phyloP scores from a whole-genome alignment of 2,888 invertebrate species.

The Bombyx huttoni region DNA sequence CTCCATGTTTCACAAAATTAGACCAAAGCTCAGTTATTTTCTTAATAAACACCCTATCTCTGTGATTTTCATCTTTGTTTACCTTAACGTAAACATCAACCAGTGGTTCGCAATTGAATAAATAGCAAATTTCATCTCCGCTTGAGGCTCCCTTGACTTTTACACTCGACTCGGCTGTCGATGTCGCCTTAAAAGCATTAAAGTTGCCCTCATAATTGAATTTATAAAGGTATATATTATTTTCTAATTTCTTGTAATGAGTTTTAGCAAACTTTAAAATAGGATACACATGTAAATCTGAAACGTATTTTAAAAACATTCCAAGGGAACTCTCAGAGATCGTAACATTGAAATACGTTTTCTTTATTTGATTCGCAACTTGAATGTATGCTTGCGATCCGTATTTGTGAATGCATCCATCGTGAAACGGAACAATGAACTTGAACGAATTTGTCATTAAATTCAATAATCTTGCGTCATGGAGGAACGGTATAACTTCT shows the following conservation, averaged over 20 bases:
- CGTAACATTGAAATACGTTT: slow-evolving; percentile 36
- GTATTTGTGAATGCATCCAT: slow-evolving; percentile 37
- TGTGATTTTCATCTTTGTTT: slow-evolving; percentile 21
- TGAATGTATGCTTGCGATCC: slow-evolving; percentile 27
- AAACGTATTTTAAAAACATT: slow-evolving; percentile 44
- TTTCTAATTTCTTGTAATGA: slow-evolving; percentile 19
- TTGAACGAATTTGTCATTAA: slow-evolving; percentile 38
- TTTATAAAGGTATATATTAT: slow-evolving; percentile 48
- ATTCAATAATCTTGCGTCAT: slow-evolving; percentile 38
- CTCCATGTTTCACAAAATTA: slow-evolving; percentile 59
- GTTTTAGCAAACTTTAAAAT: slow-evolving; percentile 49
- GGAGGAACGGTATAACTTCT: slow-evolving; percentile 53
- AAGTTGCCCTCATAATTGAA: slow-evolving; percentile 58
- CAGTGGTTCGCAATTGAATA: slow-evolving; percentile 56
- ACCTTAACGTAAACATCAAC: slow-evolving; percentile 40
- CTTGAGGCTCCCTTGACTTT: slow-evolving; percentile 54
- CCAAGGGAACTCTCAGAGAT: slow-evolving; percentile 35
- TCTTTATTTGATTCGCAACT: slow-evolving; percentile 35
- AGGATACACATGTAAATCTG: slow-evolving; percentile 55
- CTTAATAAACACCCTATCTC: slow-evolving; percentile 43
- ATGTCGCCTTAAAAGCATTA: slow-evolving; percentile 43
- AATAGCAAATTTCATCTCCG: slow-evolving; percentile 62
- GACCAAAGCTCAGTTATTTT: slow-evolving; percentile 56
- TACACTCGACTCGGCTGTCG: slow-evolving; percentile 23
- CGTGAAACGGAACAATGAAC: slow-evolving; percentile 52